phyloP scores from a whole-genome alignment of 2,888 invertebrate genomes.

The Anthoptus insignis region DNA sequence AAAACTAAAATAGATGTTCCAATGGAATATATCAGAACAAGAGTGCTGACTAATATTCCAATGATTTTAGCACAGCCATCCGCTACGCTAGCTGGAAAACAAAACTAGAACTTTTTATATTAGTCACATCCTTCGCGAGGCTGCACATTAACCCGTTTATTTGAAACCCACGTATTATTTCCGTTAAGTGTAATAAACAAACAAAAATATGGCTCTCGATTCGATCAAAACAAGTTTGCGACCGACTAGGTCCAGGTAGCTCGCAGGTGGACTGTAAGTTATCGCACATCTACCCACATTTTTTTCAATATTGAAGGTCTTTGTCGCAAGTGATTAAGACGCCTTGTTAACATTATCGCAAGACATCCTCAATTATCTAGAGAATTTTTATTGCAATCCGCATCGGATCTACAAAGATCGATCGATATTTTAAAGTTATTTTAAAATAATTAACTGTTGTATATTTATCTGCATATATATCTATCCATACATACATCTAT shows the following conservation, averaged over 20 bases:
- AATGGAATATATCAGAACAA: no score
- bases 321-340: conserved; percentile 1
- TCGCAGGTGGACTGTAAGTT: conserved; percentile 10
- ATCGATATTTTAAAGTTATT: no score
- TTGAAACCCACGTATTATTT: conserved; percentile 13
- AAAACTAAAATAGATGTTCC: no score
- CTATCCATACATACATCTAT: no score
- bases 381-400: neutral
- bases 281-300: neutral
- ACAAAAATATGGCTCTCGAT: conserved; percentile 1
- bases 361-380: neutral
- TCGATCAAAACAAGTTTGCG: conserved; percentile 20
- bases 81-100: neutral
- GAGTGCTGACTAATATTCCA: neutral
- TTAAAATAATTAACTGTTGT: no score
- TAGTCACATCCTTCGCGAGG: neutral
- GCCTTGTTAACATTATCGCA: neutral
- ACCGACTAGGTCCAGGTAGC: conserved; percentile 12
- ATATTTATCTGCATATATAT: no score
- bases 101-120: neutral
- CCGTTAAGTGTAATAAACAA: conserved; percentile 14
- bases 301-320: conserved; percentile 1
- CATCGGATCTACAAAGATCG: neutral
- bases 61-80: neutral
- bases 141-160: conserved; percentile 1